Base-by-base conservation (phyloP, 2,113 vertebrate genomes). In the Oryzias woworae region DNA sequence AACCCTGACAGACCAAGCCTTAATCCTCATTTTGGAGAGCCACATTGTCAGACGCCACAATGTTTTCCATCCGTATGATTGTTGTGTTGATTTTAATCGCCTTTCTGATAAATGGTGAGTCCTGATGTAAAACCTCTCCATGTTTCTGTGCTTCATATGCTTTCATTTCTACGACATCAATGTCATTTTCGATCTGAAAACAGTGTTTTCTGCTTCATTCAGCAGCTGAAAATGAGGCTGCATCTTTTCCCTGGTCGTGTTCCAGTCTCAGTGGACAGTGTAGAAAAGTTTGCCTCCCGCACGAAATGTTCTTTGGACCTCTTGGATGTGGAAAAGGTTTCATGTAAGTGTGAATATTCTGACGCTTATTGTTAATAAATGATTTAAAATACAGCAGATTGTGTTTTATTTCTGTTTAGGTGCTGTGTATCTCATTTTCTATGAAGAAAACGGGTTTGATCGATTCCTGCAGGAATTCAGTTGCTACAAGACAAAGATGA, bases 391-490 rank as follows among this genome's bases (percentile, higher is more conserved):
- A 0, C 22, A 42, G 18, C 2, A 26, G 52, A 26, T 5, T 64
- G 8, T 26, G n/a, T 20, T 66, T 67, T 17, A 57, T 14, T 20
- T 26, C 28, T 57, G 53, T 28, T 45, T 53, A 92, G 91, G 76
- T 92, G 91, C 80, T 92, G 91, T 31, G 90, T 92, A 45, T 90
- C 90, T 72, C 88, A 91, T 82, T 90, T 91, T 73, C 67, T 86
- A 66, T 90, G 81, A 90, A 48, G 62, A 66, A 58, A 28, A 15
- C 17, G 54, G 24, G 6, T 52, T 51, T 46, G 44, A 23, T 64
- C 31, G 5, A 10, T 50, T 10, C 5, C 31, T 26, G 41, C 53
- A 45, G 48, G 48, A 52, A 44, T 72, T 46, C 26, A 48, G 7
- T 17, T 17, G 0, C 7, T 12, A 26, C 22, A 58, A 48, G 51